Evolutionary conservation across 2,797 vertebrate species (phyloP), one percentile per base, ranked within the genome.

Genomic region (Sardinella longiceps): DNA sequence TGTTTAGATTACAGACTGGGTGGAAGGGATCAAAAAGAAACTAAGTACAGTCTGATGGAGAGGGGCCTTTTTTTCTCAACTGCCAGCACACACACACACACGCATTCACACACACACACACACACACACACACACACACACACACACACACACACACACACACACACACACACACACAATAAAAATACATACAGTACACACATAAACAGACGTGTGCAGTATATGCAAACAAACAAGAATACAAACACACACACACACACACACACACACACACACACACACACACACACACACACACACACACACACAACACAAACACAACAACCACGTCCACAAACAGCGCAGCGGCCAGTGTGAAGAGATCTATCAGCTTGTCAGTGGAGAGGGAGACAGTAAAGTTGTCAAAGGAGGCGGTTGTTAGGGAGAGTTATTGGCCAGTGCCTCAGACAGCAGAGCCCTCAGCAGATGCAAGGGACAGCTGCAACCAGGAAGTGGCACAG

Each of bases 381-480:
- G 92, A 91, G 92, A 94, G 90, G 92, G 92, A 94, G 94, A 94
- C 94, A 95, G 90, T 92, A 94, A 94, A 92, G 93, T 92, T 96
- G 94, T 96, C 94, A 95, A 94, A 95, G 94, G 92, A 95, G 95
- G 94, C 93, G 95, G 94, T 93, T 95, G 94, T 95, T 95, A 93
- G 93, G 92, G 92, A 96, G 94, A 96, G 95, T 96, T 96, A 95
- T 93, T 94, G 92, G 93, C 93, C 93, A 95, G 94, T 94, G 81
- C 90, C 88, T 88, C 92, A 94, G 92, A 95, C 94, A 93, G 74
- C 94, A 93, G 74, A 86, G 90, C 91, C 90, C 91, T 95, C 92
- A 90, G 94, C 92, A 96, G 94, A 95, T 96, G 95, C 94, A 94
- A 93, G 94, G 93, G 94, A 95, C 95, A 96, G 94, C 94, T 95